Evolutionary conservation across 23 tunicate genomes (phyloP), one percentile per base, ranked within the genome.

Genomic region (Halocynthia aurantium): DNA sequence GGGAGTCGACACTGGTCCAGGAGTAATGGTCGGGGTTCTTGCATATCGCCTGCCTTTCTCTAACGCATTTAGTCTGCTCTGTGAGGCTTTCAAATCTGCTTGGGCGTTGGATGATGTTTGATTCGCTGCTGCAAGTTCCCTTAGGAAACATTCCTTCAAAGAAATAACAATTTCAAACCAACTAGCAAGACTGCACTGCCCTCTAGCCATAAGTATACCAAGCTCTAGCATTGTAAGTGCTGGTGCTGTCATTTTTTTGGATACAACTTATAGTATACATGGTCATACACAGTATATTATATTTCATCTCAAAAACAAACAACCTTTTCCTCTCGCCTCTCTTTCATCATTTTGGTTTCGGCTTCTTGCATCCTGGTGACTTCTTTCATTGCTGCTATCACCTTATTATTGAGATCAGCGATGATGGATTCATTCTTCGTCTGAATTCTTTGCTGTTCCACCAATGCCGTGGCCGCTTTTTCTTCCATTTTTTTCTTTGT

Each of bases 241-340:
- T n/a, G 51, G 31, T 71, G 76, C 49, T n/a, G 49, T 15, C 12
- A 22, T 10, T 0, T n/a, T 22, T 51, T 58, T 51, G 2, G 18
- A 18, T 1, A 1, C 4, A 60, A 60, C 64, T 60, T 4, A 15
- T 11, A n/a, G n/a, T n/a, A n/a, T 60, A 60, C 17, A 60, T 4
- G 4, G 64, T 15, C 17, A 60, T 18, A 60, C 4, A 60, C 64
- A 2, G 64, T 15, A 18, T n/a, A 60, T 15, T 15, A 60, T 60
- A 60, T 60, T 15, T 60, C 17, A 60, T n/a, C 17, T 18, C 17
- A 60, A n/a, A 60, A 60, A 60, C 17, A 2, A 19, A 11, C 51
- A 58, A 88, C 95, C 84, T 83, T 73, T 67, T 73, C 87, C 7
- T 65, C 68, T 70, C 84, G 81, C 76, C 54, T 75, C 71, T 52